Evolutionary conservation across 1,140 invertebrate species (phyloP), one percentile per base, ranked within the genome.

Genomic region (Batillaria attramentaria): DNA sequence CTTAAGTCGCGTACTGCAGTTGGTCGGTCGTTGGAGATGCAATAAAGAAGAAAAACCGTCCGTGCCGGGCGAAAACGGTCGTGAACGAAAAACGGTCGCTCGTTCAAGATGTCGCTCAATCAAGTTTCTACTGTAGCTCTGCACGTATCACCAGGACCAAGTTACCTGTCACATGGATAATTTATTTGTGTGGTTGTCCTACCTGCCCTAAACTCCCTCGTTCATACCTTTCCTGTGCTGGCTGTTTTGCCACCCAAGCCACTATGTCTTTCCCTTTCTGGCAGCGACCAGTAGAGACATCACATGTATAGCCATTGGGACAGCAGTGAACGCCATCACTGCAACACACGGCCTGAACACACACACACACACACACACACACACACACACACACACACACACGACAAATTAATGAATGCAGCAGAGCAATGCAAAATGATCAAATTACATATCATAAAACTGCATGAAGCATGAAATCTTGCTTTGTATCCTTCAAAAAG

Each of bases 291-390:
- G 54, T n/a, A 24, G 37, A 41, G 0, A 84, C 69, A 81, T 89
- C 84, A 86, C 89, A 90, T 5, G 79, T 85, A 62, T 77, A 84
- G 57, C 84, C 86, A n/a, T 43, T 6, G 20, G 88, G 88, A 83
- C 89, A 90, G 81, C 89, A 90, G 77, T 90, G 89, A 6, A 80
- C 69, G 20, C 79, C 72, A 84, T 90, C 88, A 79, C 46, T 65
- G 80, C 88, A 89, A 69, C 88, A 89, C 4, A 86, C 84, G 42
- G 88, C 88, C 84, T 89, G 73, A 24, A 69, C 33, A 69, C 33
- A 66, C 37, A 68, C 66, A 20, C 37, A 18, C 37, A 39, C 35
- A 39, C 66, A 68, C 37, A 68, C 66, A 68, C 66, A 41, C n/a
- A 39, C 24, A 68, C 10, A 24, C 37, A 41, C 37, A 24, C 37